phyloP scores from a whole-genome alignment of 2,797 vertebrate genomes.

The Poecilia velifera region DNA sequence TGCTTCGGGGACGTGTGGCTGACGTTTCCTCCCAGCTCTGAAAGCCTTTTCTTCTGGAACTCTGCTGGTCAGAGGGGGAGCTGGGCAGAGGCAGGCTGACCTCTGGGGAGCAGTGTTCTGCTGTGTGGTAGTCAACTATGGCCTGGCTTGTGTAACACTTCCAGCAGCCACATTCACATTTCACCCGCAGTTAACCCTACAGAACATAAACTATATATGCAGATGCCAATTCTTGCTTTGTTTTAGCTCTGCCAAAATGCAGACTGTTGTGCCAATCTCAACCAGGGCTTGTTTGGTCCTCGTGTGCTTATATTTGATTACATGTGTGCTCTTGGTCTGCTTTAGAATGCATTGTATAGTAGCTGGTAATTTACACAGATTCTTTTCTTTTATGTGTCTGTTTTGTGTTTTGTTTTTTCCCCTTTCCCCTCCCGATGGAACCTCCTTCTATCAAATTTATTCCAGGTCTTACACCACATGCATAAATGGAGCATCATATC shows the following conservation, averaged over 20 bases:
- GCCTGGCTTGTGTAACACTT: constrained; percentile 77
- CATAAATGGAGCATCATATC: neutral
- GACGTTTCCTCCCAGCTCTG: constrained; percentile 25
- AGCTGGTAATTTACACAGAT: neutral
- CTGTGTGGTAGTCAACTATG: constrained; percentile 75
- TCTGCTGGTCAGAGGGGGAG: constrained; percentile 55
- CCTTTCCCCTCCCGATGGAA: neutral
- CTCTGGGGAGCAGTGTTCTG: constrained; percentile 78
- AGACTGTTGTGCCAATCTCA: constrained; percentile 55
- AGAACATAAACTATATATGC: constrained; percentile 55
- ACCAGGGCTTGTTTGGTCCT: constrained; percentile 43
- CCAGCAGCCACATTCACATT: constrained; percentile 72
- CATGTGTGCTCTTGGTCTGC: constrained; percentile 48
- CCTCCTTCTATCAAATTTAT: neutral
- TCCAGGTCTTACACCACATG: neutral
- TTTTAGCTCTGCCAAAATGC: constrained; percentile 46
- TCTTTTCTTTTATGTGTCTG: constrained; percentile 9
- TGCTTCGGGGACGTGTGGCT: constrained; percentile 4
- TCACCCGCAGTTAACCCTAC: constrained; percentile 75
- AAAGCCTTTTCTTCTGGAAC: constrained; percentile 48
- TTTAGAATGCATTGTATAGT: constrained; percentile 3
- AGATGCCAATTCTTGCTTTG: constrained; percentile 46
- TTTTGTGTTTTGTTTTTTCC: neutral
- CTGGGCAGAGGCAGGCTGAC: constrained; percentile 61
- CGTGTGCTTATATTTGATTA: constrained; percentile 61